These are phyloP conservation scores for Ips nitidus DNA, from an alignment of 1,140 invertebrate genomes.

Conservation along the genomic window DNA sequence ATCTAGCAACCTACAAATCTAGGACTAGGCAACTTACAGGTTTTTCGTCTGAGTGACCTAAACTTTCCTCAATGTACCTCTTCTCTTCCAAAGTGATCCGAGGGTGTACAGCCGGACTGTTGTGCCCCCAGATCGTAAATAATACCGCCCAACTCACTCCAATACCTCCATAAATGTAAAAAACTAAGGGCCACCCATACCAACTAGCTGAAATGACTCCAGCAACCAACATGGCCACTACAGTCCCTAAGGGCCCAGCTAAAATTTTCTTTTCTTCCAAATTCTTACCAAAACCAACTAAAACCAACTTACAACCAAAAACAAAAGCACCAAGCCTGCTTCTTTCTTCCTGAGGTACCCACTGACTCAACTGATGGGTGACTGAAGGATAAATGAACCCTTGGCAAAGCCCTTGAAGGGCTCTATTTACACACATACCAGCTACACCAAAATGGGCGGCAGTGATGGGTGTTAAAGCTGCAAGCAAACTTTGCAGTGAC, in stretches of 20 bases:
- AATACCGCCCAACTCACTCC: conserved; percentile 62
- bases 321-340: conserved; percentile 60
- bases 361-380: conserved; percentile 77
- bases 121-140: conserved; percentile 65
- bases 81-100: conserved; percentile 62
- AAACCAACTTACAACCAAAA: conserved; percentile 56
- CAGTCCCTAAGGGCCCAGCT: conserved; percentile 68
- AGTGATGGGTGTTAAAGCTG: conserved; percentile 53
- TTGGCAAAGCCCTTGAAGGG: conserved; percentile 75
- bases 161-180: conserved; percentile 71
- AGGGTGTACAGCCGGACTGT: conserved; percentile 63
- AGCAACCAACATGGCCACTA: conserved; percentile 68
- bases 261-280: not conserved
- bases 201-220: conserved; percentile 65
- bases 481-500: conserved; percentile 55
- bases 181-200: conserved; percentile 76
- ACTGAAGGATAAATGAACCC: conserved; percentile 77
- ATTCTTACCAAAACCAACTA: not conserved
- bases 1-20: not conserved
- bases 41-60: conserved; percentile 22
- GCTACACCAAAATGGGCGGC: conserved; percentile 58
- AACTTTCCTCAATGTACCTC: conserved; percentile 60
- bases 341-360: conserved; percentile 65
- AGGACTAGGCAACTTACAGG: not conserved
- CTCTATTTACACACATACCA: conserved; percentile 63